Evolutionary conservation across 2,113 vertebrate species (phyloP).

Genomic region (Sceloporus tristichus): DNA sequence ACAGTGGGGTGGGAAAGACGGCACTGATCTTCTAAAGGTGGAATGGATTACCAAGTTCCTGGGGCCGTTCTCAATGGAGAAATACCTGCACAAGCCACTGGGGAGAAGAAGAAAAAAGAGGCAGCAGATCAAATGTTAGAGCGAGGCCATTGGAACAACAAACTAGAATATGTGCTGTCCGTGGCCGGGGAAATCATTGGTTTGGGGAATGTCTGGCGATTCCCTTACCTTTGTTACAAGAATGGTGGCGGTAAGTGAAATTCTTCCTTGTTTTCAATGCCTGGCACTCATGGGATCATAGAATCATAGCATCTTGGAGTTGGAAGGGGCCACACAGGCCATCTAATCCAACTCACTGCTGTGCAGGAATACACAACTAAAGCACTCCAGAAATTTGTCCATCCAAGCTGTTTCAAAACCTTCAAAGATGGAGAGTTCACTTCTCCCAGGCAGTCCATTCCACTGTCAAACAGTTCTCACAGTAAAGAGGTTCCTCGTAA

Average conservation of each 20-base stretch:
- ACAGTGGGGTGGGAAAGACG: background rate
- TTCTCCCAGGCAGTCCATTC: no score
- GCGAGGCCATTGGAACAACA: conserved; percentile 92
- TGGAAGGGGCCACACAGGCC: no score
- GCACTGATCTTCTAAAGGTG: conserved; percentile 72
- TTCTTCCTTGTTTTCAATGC: no score
- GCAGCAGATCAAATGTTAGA: conserved; percentile 72
- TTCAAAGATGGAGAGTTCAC: no score
- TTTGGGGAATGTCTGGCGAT: conserved; percentile 94
- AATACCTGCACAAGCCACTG: conserved; percentile 54
- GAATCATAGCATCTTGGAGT: no score
- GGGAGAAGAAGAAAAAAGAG: conserved; percentile 78
- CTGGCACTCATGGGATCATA: background rate
- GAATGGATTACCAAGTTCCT: conserved; percentile 80
- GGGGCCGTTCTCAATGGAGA: conserved; percentile 79
- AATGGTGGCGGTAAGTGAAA: conserved; percentile 90
- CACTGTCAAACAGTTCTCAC: no score
- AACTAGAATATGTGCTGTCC: conserved; percentile 89
- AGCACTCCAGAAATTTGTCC: no score
- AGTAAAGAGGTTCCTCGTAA: no score
- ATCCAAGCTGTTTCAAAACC: no score
- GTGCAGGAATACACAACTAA: no score
- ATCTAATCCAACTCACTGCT: no score
- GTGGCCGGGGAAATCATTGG: conserved; percentile 93
- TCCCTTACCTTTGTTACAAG: conserved; percentile 97